Conservation (phyloP, 2,113 vertebrate species). For the Sitta europaea region DNA sequence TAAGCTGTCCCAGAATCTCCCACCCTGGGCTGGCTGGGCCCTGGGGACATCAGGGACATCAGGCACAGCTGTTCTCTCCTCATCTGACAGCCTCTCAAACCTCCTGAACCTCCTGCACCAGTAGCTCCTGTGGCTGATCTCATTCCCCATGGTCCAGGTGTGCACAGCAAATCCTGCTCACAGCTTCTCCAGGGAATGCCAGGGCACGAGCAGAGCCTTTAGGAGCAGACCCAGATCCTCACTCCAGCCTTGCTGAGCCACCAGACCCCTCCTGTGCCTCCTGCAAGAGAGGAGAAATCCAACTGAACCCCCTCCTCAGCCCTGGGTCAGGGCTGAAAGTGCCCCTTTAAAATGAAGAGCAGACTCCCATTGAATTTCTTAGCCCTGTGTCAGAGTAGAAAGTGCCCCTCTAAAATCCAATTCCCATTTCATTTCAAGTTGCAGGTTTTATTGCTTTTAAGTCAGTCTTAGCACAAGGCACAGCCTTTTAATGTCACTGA, state of each 20-base stretch:
- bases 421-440: background rate
- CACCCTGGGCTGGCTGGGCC: background rate
- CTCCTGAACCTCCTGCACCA: background rate
- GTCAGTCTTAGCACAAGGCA: background rate
- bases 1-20: accelerated
- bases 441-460: background rate
- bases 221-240: background rate
- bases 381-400: background rate
- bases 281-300: background rate
- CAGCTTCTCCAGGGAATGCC: background rate
- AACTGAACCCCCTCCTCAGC: background rate
- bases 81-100: background rate
- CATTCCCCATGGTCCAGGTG: background rate
- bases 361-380: background rate
- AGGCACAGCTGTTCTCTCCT: accelerated
- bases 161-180: background rate
- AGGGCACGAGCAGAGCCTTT: accelerated
- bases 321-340: accelerated
- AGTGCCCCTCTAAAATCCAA: background rate
- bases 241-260: background rate
- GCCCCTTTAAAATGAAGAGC: background rate
- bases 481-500: background rate
- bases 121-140: background rate
- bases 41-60: accelerated
- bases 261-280: background rate